These are phyloP conservation scores for Caenorhabditis remanei DNA, from an alignment of 1,140 invertebrate genomes.

Conservation along the genomic window DNA sequence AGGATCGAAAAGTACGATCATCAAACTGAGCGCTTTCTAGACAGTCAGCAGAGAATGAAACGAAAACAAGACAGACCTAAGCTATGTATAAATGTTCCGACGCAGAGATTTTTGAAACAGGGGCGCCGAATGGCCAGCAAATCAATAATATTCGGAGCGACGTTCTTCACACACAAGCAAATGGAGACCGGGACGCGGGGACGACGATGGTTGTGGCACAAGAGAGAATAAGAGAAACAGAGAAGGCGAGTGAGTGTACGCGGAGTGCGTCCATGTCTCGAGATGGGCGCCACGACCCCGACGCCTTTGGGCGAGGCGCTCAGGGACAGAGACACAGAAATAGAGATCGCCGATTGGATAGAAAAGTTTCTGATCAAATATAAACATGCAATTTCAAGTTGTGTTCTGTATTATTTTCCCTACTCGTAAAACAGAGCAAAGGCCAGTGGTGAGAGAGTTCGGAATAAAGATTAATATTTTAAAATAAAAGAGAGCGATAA, in stretches of 20 bases:
- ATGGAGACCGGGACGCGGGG: slow-evolving; percentile 34
- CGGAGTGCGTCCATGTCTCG: slow-evolving; percentile 34
- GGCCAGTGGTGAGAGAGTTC: not conserved
- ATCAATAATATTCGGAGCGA: slow-evolving; percentile 51
- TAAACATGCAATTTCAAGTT: slow-evolving; percentile 44
- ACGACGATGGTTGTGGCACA: slow-evolving; percentile 50
- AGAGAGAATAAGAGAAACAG: slow-evolving; percentile 50
- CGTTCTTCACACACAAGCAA: slow-evolving; percentile 25
- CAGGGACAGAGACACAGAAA: slow-evolving; percentile 11
- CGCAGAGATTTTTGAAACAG: not conserved
- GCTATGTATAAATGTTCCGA: not conserved
- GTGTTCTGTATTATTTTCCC: slow-evolving; percentile 33
- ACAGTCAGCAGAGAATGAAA: no score
- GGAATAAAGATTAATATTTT: not conserved
- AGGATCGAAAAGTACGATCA: no score
- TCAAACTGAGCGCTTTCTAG: no score
- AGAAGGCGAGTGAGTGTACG: slow-evolving; percentile 15
- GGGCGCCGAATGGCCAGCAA: slow-evolving; percentile 15
- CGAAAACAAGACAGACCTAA: no score
- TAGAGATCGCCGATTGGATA: slow-evolving; percentile 31
- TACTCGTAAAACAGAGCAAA: not conserved
- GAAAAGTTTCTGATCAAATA: slow-evolving; percentile 48
- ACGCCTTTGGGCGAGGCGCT: slow-evolving; percentile 9
- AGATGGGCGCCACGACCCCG: slow-evolving; percentile 24
- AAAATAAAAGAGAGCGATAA: not conserved